Base-by-base conservation (phyloP, 2,113 vertebrate genomes). In the Chauna torquata region DNA sequence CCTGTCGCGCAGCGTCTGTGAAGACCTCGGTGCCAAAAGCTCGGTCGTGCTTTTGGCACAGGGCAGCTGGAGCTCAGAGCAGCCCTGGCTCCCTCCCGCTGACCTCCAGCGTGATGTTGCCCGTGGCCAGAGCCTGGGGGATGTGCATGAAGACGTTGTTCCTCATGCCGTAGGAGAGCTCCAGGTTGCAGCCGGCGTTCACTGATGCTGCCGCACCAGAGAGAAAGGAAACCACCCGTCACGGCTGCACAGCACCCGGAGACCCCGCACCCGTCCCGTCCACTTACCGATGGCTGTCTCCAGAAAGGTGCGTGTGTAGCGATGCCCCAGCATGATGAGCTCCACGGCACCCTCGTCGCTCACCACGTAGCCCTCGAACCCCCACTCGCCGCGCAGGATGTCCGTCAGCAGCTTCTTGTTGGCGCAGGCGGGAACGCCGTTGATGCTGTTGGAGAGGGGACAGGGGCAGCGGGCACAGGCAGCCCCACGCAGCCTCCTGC, bases 341-440 rank as follows among this genome's bases (percentile, higher is more conserved):
- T 98, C 98, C 89, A 98, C 69, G 8, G 98, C 98, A 7, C 86
- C 98, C 72, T 98, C 97, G 0, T 98, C 98, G 40, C 98, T 98
- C 84, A 98, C 98, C 66, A 98, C 98, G 3, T 97, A 98, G 23
- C 98, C 98, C 45, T 97, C 17, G 9, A 98, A 98, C 0, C 98
- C 98, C 98, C 98, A 98, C 75, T 98, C 97, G 2, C 54, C 57
- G 2, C 98, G 97, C 69, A 98, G 85, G 86, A 98, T 96, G n/a
- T 97, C 97, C 0, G 88, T 97, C 66, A 98, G 90, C 82, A 98
- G 95, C 86, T 96, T 96, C 82, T 97, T 97, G 92, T 98, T 97
- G 71, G 98, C 97, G 0, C 98, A 98, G 38, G 98, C 97, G 0
- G 98, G 98, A 24, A 98, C 22, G 0, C 98, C 97, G 0, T 98